phyloP scores from a whole-genome alignment of 2,113 vertebrate species.

The Cyanoderma ruficeps region DNA sequence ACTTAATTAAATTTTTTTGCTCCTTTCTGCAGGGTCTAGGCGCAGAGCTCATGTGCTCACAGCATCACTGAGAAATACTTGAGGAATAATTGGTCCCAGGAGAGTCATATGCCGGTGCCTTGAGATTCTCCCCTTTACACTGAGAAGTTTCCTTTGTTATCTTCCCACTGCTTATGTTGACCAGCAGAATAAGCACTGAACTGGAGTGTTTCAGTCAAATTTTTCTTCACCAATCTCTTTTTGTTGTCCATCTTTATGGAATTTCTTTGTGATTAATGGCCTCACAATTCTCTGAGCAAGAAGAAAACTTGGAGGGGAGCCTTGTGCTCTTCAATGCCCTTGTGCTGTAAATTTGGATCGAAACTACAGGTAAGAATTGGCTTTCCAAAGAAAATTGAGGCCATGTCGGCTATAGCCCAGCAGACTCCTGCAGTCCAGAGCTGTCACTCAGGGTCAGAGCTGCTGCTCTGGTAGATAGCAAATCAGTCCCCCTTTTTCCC shows the following conservation, averaged over 20 bases:
- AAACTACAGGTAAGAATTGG: neutral
- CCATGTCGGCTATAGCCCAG: neutral
- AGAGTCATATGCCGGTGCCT: neutral
- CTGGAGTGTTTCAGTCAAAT: neutral
- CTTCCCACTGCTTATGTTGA: neutral
- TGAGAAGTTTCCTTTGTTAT: slow-evolving; percentile 1
- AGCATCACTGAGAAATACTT: slow-evolving; percentile 24
- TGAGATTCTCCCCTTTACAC: neutral
- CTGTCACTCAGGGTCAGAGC: neutral
- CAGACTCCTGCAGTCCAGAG: neutral
- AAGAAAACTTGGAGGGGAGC: neutral
- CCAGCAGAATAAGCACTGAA: neutral
- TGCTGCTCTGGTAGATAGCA: neutral
- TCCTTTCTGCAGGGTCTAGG: neutral
- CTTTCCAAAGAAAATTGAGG: neutral
- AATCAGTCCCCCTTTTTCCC: neutral
- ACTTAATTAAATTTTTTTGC: neutral
- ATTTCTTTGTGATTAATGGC: neutral
- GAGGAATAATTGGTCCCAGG: slow-evolving; percentile 51
- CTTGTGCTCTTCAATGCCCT: neutral
- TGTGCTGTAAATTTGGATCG: neutral
- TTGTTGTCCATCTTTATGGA: neutral
- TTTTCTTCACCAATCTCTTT: neutral
- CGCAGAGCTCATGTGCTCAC: neutral
- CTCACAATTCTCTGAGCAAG: neutral